phyloP scores from a whole-genome alignment of 2,797 vertebrate species.

The Oreochromis mossambicus region DNA sequence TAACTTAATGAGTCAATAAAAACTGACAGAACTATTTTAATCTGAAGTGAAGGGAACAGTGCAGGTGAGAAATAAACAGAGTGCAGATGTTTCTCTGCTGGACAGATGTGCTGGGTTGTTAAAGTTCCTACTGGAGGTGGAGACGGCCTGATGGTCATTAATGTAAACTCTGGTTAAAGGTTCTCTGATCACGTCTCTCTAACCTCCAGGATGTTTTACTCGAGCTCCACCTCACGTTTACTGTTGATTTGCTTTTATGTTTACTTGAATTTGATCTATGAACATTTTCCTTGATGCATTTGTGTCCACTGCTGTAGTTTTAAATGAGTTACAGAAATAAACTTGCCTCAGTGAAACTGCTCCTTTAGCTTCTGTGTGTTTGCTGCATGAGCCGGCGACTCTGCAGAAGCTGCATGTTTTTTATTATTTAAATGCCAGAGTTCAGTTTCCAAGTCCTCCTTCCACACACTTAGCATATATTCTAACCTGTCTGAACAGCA shows the following conservation, averaged over 20 bases:
- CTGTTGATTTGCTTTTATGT: not conserved
- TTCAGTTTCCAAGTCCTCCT: not conserved
- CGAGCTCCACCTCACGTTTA: not conserved
- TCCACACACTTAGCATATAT: fast-evolving
- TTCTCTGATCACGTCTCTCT: not conserved
- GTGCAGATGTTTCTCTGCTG: not conserved
- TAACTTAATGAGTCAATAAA: not conserved
- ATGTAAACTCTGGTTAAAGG: too few species aligned
- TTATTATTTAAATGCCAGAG: not conserved
- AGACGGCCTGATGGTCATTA: fast-evolving
- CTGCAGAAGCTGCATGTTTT: not conserved
- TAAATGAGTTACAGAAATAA: fast-evolving
- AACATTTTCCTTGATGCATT: not conserved
- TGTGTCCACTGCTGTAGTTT: not conserved
- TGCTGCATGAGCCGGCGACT: not conserved
- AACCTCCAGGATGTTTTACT: not conserved
- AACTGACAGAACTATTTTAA: too few species aligned
- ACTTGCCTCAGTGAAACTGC: not conserved
- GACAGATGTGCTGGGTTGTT: not conserved
- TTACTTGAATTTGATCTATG: not conserved
- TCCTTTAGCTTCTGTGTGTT: not conserved
- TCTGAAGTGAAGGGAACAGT: not conserved
- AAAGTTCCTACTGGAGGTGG: not conserved
- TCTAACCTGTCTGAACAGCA: not conserved
- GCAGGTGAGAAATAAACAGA: fast-evolving